Percentiles rank a stretch among this genome's conserved stretches.
Evolutionary conservation across 2,888 invertebrate genomes (phyloP).

Genomic region (Serrognathus titanus): DNA sequence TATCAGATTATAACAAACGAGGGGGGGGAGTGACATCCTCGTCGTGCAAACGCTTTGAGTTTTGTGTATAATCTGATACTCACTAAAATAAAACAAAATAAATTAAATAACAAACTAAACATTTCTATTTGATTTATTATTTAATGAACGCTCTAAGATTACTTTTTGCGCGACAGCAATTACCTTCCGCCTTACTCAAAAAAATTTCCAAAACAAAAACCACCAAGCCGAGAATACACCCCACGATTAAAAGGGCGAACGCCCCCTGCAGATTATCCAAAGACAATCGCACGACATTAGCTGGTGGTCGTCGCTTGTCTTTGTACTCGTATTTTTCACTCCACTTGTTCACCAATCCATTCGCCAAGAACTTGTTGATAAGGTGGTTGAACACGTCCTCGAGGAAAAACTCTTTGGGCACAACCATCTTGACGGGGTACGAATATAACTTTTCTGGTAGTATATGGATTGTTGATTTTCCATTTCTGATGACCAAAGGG

Average conservation of each 20-base stretch:
- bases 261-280: slow-evolving; percentile 27
- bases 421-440: slow-evolving; percentile 56
- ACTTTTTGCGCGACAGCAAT: no score
- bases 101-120: no score
- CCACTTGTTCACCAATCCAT: slow-evolving; percentile 52
- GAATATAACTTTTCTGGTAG: slow-evolving; percentile 48
- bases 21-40: no score
- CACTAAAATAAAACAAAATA: no score
- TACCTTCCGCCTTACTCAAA: no score
- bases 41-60: no score
- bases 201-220: slow-evolving; percentile 17
- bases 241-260: slow-evolving; percentile 24
- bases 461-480: slow-evolving; percentile 23
- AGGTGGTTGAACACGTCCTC: slow-evolving; percentile 50
- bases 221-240: slow-evolving; percentile 15
- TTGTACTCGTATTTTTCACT: slow-evolving; percentile 23
- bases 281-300: slow-evolving; percentile 19
- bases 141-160: no score
- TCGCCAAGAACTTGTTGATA: slow-evolving; percentile 50
- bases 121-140: no score
- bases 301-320: background rate
- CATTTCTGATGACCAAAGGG: slow-evolving; percentile 16
- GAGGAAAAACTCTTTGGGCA: slow-evolving; percentile 55
- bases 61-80: no score
- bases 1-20: no score